A percentile compares a stretch with the other conserved stretches of the same genome.
These are phyloP conservation scores for Rhynchopsitta pachyrhyncha DNA, from an alignment of 2,113 vertebrate genomes.

Conservation along the genomic window DNA sequence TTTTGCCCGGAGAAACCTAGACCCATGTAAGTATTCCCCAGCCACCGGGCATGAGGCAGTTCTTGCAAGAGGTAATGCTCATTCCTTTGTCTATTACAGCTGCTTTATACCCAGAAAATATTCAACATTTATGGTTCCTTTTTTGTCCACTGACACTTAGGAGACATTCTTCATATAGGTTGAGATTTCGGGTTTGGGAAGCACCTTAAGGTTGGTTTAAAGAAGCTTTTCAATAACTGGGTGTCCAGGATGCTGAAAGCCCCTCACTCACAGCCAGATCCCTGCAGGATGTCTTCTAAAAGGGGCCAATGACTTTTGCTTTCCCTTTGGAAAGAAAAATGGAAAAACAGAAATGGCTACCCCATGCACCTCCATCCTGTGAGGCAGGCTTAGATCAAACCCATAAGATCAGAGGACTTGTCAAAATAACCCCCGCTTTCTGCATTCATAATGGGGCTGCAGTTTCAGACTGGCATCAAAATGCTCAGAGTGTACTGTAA, in stretches of 20 bases:
- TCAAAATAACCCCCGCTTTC: not conserved
- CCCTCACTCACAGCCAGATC: accelerated
- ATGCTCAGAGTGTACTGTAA: not conserved
- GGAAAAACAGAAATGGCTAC: not conserved
- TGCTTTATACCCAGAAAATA: not conserved
- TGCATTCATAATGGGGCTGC: accelerated
- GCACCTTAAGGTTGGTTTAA: not conserved
- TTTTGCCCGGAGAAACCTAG: not conserved
- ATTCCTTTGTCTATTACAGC: not conserved
- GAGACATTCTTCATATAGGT: not conserved
- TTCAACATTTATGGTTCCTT: not conserved
- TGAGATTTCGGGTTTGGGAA: not conserved
- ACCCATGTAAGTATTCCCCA: not conserved
- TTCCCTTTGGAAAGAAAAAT: not conserved
- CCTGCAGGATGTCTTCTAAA: not conserved
- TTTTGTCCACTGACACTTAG: not conserved
- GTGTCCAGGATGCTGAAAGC: not conserved
- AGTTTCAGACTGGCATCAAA: not conserved
- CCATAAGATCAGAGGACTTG: not conserved
- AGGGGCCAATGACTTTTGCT: not conserved
- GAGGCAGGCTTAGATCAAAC: not conserved
- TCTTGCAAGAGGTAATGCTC: not conserved
- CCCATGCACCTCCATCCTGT: not conserved
- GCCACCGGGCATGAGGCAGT: not conserved
- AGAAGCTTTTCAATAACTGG: not conserved